Percentiles rank a stretch among this genome's conserved stretches.
Conservation (phyloP, 2,113 vertebrate species). For the Bubo scandiacus region DNA sequence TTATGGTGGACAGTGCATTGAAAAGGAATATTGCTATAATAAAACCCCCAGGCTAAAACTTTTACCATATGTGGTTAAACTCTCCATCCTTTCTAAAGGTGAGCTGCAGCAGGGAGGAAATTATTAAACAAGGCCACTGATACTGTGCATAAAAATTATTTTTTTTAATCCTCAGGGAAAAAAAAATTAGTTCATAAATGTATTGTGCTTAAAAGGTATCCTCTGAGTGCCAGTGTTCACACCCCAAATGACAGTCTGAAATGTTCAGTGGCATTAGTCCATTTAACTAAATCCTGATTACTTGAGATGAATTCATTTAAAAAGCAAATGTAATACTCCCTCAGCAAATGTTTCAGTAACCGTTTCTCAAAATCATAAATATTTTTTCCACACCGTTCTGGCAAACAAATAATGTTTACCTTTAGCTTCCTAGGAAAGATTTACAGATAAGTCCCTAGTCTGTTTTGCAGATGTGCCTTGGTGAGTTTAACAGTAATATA, state of each 20-base stretch:
- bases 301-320: conserved; percentile 43
- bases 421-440: conserved; percentile 56
- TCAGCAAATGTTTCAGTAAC: conserved; percentile 36
- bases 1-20: conserved; percentile 30
- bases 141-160: conserved; percentile 30
- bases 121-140: conserved; percentile 55
- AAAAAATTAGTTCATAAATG: conserved; percentile 44
- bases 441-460: conserved; percentile 48
- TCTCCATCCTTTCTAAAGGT: conserved; percentile 32
- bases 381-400: conserved; percentile 45
- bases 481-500: conserved; percentile 50
- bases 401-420: conserved; percentile 57
- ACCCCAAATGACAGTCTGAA: conserved; percentile 29
- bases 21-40: conserved; percentile 27
- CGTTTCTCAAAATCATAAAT: conserved; percentile 37
- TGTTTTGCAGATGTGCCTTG: conserved; percentile 59
- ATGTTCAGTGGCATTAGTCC: background rate
- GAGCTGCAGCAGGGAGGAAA: background rate
- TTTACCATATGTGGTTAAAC: conserved; percentile 20
- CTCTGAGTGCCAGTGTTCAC: conserved; percentile 27
- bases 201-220: conserved; percentile 41
- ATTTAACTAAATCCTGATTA: conserved; percentile 51
- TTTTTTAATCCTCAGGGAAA: conserved; percentile 26
- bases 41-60: conserved; percentile 36
- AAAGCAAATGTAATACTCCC: conserved; percentile 57